phyloP scores from a whole-genome alignment of 2,113 vertebrate species.

The Neotragus pygmaeus region DNA sequence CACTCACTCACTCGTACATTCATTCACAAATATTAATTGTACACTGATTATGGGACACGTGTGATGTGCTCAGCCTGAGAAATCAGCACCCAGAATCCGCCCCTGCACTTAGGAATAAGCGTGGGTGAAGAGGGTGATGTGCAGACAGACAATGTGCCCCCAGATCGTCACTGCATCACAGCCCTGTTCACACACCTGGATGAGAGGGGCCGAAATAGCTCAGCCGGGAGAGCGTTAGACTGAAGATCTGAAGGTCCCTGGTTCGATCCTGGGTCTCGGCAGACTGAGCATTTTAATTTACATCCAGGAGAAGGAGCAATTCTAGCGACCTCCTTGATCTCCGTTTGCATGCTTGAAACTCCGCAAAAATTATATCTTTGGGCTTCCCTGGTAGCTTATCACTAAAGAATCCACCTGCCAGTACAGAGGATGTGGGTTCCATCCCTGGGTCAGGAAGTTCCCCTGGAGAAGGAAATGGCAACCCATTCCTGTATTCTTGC shows the following conservation, averaged over 20 bases:
- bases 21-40: not conserved
- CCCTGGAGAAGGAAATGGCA: not conserved
- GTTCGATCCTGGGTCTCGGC: not conserved
- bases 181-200: not conserved
- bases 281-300: not conserved
- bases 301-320: not conserved
- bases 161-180: not conserved
- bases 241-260: not conserved
- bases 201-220: not conserved
- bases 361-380: rapidly evolving
- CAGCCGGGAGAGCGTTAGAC: not conserved
- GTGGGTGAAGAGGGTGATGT: not conserved
- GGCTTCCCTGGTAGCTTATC: not conserved
- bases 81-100: not conserved
- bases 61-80: not conserved
- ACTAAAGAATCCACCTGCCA: not conserved
- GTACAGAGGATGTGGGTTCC: not conserved
- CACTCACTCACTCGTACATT: not conserved
- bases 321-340: not conserved
- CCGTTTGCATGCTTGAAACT: not conserved
- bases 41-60: not conserved
- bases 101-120: not conserved
- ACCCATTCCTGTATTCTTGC: not conserved
- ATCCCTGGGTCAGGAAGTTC: not conserved
- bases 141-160: not conserved